Conservation (phyloP, 35 echinoderm and acorn worm species). For the Lytechinus variegatus region DNA sequence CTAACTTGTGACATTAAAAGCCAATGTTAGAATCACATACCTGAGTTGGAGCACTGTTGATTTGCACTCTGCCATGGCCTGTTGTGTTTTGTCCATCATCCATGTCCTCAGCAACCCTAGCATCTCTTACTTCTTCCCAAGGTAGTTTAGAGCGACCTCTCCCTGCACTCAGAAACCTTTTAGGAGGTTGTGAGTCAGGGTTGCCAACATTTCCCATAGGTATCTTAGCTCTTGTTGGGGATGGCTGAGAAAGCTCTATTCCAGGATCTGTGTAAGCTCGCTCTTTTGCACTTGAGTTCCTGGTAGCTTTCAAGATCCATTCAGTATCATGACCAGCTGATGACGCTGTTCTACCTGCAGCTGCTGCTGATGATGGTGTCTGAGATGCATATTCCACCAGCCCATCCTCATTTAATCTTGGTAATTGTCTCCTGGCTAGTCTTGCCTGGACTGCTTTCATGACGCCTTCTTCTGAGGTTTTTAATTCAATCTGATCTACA, state of each 20-base stretch:
- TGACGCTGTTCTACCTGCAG: conserved; percentile 63
- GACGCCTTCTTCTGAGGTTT: conserved; percentile 95
- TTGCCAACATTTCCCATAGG: conserved; percentile 21
- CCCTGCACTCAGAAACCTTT: conserved; percentile 87
- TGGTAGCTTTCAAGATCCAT: conserved; percentile 94
- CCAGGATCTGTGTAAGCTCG: conserved; percentile 62
- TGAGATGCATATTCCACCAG: conserved; percentile 83
- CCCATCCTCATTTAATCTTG: conserved; percentile 84
- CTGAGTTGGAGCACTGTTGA: conserved; percentile 94
- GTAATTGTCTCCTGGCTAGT: conserved; percentile 87
- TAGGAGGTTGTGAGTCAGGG: conserved; percentile 74
- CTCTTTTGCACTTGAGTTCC: conserved; percentile 90
- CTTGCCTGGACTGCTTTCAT: conserved; percentile 97
- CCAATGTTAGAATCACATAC: conserved; percentile 26
- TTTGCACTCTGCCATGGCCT: conserved; percentile 52
- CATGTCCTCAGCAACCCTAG: conserved; percentile 52
- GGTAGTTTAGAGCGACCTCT: conserved; percentile 85
- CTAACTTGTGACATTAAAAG: no score
- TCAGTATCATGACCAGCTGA: conserved; percentile 68
- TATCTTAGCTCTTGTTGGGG: conserved; percentile 54
- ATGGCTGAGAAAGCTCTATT: conserved; percentile 79
- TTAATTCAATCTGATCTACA: conserved; percentile 90
- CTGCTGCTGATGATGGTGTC: conserved; percentile 81
- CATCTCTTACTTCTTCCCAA: conserved; percentile 87
- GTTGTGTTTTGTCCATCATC: conserved; percentile 46